phyloP scores from a whole-genome alignment of 2,888 invertebrate species.

The Netelia inedita region DNA sequence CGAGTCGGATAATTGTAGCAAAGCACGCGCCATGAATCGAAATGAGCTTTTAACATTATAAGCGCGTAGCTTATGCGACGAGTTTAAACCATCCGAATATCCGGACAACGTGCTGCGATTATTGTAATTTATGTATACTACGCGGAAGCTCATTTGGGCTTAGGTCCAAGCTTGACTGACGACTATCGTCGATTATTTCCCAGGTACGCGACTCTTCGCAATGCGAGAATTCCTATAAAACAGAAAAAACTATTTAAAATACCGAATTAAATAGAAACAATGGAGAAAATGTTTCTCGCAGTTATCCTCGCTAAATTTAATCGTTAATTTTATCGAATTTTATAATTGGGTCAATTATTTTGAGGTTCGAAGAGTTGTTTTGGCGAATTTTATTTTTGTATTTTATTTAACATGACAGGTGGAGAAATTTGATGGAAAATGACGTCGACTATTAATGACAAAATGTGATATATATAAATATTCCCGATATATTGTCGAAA shows the following conservation, averaged over 20 bases:
- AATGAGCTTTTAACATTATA: conserved; percentile 65
- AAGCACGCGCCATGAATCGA: conserved; percentile 66
- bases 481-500: not conserved
- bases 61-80: conserved; percentile 57
- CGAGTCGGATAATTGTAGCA: conserved; percentile 63
- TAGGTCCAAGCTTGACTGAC: not conserved
- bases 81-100: conserved; percentile 46
- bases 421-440: conserved; percentile 15
- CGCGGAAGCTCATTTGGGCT: conserved; percentile 13
- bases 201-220: not conserved
- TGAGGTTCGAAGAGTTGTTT: too few relatives aligned
- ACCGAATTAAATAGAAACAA: too few relatives aligned
- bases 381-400: too few relatives aligned
- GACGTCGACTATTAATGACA: conserved; percentile 26
- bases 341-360: too few relatives aligned
- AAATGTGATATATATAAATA: not conserved
- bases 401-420: too few relatives aligned
- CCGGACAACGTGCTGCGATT: conserved; percentile 4
- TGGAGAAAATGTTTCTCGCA: too few relatives aligned
- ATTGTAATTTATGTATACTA: conserved; percentile 2
- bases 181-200: conserved; percentile 56
- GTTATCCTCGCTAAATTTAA: too few relatives aligned
- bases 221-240: too few relatives aligned
- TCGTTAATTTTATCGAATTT: too few relatives aligned
- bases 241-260: too few relatives aligned